Evolutionary conservation across 2,888 invertebrate species (phyloP), one percentile per base, ranked within the genome.

Genomic region (Zhuqinia jingwanae): DNA sequence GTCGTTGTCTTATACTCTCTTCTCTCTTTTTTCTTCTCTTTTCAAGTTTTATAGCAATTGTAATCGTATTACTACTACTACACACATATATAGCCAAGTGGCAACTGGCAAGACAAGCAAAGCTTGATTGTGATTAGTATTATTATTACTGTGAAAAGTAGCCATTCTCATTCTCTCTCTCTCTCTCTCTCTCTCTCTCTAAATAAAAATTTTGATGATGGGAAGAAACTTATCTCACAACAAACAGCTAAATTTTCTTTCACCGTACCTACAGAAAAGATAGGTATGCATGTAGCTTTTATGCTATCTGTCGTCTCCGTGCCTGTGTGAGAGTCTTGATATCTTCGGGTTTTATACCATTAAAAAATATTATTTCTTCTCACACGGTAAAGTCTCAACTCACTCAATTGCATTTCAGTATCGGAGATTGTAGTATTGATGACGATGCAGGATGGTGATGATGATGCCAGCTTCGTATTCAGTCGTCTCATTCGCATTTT

Each of bases 1-100:
- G 76, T 63, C 50, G 83, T 82, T 82, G 82, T 82, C 68, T 81
- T 42, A 68, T 42, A 58, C 70, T 15, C 25, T 56, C 36, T 65
- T 65, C 42, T 27, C 42, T 73, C 70, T 15, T 47, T 56, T 65
- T 65, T 65, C 42, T n/a, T 53, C 25, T 50, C 50, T 27, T 75
- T 76, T 76, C 76, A 36, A 25, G 76, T 76, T 76, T 76, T 27
- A 50, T 50, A 73, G 50, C 30, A 65, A 30, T n/a, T 6, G 53
- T 6, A 53, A 36, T 36, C 8, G 36, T 70, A 45, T 22, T n/a
- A 53, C 17, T 53, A 17, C 53, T 47, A 10, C 53, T 53, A 53
- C 17, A 53, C 25, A 60, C 15, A 25, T 47, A 17, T 8, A 6
- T 75, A 53, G 17, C 53, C 56, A 56, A 56, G n/a, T n/a, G n/a